Evolutionary conservation across 2,888 invertebrate species (phyloP), one percentile per base, ranked within the genome.

Genomic region (Morinoia aosen): DNA sequence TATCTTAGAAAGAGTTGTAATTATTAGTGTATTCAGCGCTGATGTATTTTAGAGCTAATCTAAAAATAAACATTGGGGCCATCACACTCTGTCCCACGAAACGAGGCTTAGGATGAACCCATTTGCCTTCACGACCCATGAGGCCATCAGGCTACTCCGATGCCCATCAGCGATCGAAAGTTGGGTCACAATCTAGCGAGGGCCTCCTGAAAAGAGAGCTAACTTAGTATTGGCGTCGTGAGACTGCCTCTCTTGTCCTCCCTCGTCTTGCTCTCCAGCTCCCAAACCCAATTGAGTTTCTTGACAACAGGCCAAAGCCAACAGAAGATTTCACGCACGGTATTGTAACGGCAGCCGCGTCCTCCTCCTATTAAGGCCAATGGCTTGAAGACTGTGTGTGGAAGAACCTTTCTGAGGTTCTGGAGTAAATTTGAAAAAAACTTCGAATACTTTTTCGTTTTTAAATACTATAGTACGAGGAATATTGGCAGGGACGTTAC

Each of bases 131-230:
- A 93, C 57, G 93, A 93, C 57, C 93, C n/a, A 48, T 48, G 57
- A n/a, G 25, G 91, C 91, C 91, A 91, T 91, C 91, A 91, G 57
- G 90, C 48, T 57, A n/a, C 93, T 93, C 93, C 57, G 57, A 93
- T 58, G 93, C 57, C 57, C 93, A 93, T 93, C 93, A 57, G 48
- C 56, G 93, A 93, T 56, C 93, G 57, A 93, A 93, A 93, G 90
- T 90, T 90, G 90, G 90, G 40, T 48, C 48, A 16, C 90, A 90
- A 90, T 90, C 90, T 90, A 90, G 40, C 40, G 25, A 39, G 90
- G 76, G 14, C 8, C 76, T 90, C 40, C 48, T 12, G 90, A 16
- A 90, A 48, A 48, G 90, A 90, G 40, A 25, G 39, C 90, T 40
- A 90, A 90, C 90, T 40, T 90, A 8, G 40, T 90, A 90, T 90